phyloP scores from a whole-genome alignment of 2,797 vertebrate genomes.

The Antrozous pallidus region DNA sequence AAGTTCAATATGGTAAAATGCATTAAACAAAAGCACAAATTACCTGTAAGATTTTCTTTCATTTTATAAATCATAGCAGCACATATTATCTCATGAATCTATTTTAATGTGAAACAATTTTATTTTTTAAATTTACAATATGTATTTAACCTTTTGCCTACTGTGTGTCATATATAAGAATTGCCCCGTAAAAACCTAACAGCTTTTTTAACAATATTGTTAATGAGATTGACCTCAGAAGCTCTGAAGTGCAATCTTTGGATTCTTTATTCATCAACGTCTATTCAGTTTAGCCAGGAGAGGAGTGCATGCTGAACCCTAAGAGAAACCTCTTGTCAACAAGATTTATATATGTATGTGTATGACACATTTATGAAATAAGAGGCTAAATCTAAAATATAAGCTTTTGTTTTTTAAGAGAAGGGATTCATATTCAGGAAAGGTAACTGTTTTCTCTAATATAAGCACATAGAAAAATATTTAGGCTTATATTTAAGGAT shows the following conservation, averaged over 20 bases:
- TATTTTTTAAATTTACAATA: conserved; percentile 67
- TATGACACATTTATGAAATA: conserved; percentile 15
- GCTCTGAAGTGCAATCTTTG: conserved; percentile 47
- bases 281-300: conserved; percentile 39
- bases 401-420: background rate
- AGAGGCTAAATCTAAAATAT: background rate
- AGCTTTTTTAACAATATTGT: conserved; percentile 68
- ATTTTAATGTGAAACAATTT: conserved; percentile 67
- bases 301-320: background rate
- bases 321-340: conserved; percentile 17
- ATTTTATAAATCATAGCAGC: background rate
- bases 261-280: conserved; percentile 68
- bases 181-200: conserved; percentile 49
- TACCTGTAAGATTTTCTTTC: background rate
- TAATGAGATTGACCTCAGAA: conserved; percentile 68
- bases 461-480: background rate
- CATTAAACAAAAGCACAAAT: conserved; percentile 49
- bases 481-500: background rate
- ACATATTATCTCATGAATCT: conserved; percentile 47
- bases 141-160: conserved; percentile 69
- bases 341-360: background rate
- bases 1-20: conserved; percentile 38
- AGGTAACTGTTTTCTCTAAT: background rate
- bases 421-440: background rate
- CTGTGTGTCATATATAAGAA: conserved; percentile 53